These are phyloP conservation scores for Apolygus lucorum DNA, from an alignment of 1,140 invertebrate genomes.

Conservation along the genomic window DNA sequence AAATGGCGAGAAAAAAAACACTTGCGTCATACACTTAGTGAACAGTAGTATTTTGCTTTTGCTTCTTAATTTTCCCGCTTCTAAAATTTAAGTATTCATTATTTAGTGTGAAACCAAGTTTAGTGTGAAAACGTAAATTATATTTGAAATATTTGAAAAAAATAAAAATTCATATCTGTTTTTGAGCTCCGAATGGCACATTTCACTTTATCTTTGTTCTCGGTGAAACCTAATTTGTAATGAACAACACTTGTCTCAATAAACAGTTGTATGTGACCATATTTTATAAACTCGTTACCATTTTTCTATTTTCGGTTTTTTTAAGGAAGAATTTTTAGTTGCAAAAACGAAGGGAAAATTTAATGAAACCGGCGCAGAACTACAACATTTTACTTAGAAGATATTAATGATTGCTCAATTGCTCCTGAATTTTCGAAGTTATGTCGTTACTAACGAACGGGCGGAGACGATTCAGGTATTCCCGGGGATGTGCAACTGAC, in stretches of 20 bases:
- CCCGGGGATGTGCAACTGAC: background rate
- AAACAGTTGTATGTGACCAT: slow-evolving; percentile 57
- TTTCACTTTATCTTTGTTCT: slow-evolving; percentile 25
- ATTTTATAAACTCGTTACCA: slow-evolving; percentile 9
- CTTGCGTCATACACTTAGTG: slow-evolving; percentile 33
- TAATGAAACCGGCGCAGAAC: background rate
- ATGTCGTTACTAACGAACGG: background rate
- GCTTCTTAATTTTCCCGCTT: slow-evolving; percentile 30
- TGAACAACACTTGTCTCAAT: slow-evolving; percentile 48
- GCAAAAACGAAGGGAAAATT: background rate
- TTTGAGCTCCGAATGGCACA: slow-evolving; percentile 25
- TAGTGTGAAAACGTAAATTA: slow-evolving; percentile 35
- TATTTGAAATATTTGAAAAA: slow-evolving; percentile 24
- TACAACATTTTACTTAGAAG: slow-evolving; percentile 16
- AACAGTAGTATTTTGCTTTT: slow-evolving; percentile 30
- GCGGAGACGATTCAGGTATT: background rate
- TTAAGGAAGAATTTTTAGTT: background rate
- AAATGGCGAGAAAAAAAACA: background rate
- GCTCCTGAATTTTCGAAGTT: background rate
- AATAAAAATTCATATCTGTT: slow-evolving; percentile 28
- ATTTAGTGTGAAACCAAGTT: slow-evolving; percentile 23
- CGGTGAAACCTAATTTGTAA: slow-evolving; percentile 30
- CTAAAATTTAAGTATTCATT: slow-evolving; percentile 31
- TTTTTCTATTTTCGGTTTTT: too few relatives aligned
- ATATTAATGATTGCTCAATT: slow-evolving; percentile 14